Base-by-base conservation (phyloP, 2,797 vertebrate species). In the Notolepis coatsorum region DNA sequence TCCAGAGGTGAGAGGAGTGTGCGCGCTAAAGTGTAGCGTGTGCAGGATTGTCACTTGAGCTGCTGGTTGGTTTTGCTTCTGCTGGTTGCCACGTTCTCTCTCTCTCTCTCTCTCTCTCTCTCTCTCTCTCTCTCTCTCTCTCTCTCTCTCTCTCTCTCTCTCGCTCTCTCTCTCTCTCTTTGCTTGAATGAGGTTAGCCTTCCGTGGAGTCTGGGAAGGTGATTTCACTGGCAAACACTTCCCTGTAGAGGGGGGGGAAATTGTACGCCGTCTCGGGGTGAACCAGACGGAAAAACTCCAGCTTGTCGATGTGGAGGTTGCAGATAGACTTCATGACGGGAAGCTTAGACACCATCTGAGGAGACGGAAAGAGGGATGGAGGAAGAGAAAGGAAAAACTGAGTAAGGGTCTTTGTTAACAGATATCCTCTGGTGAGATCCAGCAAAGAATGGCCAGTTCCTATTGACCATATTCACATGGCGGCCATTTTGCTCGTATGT, bases 241-340 rank as follows among this genome's bases (percentile, higher is more conserved):
- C 96, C 63, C 94, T 91, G 33, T 96, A 97, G 61, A 97, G 93
- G 1, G 96, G 95, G 0, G 96, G 95, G 59, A 97, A 97, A 67
- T 85, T 92, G 67, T 92, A 92, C 2, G 93, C 94, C 0, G 94
- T 97, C 73, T 97, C 94, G 0, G 95, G 95, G 81, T 97, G 95
- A 55, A 97, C 83, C 47, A 97, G 88, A 2, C 91, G 93, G 88
- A 97, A 97, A 86, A 97, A 96, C 79, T 96, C 94, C 88, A 97
- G 89, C 84, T 97, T 97, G 84, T 97, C 95, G 42, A 95, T 91
- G 88, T 97, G 96, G 65, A 97, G 94, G 75, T 94, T 95, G 86
- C 95, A 97, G 73, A 97, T 96, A 4, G 94, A 95, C 87, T 94
- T 96, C 94, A 97, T 94, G 47, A 91, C 61, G 48, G 95, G 95